Conservation (phyloP, 2,888 invertebrate species). For the Leptinotarsa juncta region DNA sequence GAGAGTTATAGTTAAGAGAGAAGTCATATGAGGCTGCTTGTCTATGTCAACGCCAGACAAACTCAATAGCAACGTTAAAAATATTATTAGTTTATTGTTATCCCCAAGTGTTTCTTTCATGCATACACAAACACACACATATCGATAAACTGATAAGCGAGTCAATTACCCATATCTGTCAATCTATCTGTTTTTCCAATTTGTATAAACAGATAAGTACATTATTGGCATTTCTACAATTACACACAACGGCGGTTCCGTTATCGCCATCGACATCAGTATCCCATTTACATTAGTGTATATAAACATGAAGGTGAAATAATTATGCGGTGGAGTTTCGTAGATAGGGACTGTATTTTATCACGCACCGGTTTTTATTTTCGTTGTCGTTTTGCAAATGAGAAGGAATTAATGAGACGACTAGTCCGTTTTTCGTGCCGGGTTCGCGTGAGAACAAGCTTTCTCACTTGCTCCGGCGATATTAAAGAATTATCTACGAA, state of each 20-base stretch:
- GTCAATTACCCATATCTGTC: neutral
- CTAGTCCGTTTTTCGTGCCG: constrained; percentile 42
- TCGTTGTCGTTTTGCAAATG: constrained; percentile 19
- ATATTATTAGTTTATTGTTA: neutral
- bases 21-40: neutral
- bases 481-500: constrained; percentile 38
- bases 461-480: constrained; percentile 39
- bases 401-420: constrained; percentile 30
- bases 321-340: constrained; percentile 9
- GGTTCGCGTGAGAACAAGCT: constrained; percentile 41
- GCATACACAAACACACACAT: neutral
- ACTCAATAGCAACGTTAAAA: neutral
- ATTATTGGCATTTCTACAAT: constrained; percentile 16
- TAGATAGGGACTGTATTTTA: constrained; percentile 15
- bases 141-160: neutral
- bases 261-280: constrained; percentile 15
- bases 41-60: neutral
- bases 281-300: constrained; percentile 9
- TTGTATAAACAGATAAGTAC: constrained; percentile 7
- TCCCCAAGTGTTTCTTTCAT: neutral
- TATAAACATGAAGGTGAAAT: constrained; percentile 20
- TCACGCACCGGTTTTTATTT: constrained; percentile 15
- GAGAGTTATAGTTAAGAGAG: neutral
- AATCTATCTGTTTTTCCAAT: constrained; percentile 10
- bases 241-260: constrained; percentile 6